Evolutionary conservation across 2,113 vertebrate species (phyloP), one percentile per base, ranked within the genome.

Genomic region (Greenwoodochromis staneri): DNA sequence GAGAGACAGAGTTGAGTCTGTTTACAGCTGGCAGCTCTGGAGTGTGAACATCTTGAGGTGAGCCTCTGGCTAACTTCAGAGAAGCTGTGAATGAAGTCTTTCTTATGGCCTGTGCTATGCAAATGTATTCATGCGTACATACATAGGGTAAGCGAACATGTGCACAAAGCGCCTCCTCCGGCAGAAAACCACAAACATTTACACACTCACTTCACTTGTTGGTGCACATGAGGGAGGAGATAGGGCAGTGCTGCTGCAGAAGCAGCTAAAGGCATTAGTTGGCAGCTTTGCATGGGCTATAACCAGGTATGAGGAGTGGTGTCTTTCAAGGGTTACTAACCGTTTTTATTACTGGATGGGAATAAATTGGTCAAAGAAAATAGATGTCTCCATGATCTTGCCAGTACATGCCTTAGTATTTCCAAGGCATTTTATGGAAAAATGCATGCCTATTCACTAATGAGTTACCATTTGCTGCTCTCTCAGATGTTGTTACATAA

Each of bases 21-120:
- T 94, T 93, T 91, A 91, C 89, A 90, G 87, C 87, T 90, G 91
- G 93, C 91, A 90, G 81, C 89, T 89, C 66, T 34, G 84, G 69
- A 89, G 86, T 91, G 90, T 86, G 88, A 89, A 94, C 93, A 93
- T 93, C 85, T 89, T 90, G 83, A 94, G 85, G 81, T 92, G 87
- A 93, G 87, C 84, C 69, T 90, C 90, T 91, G 89, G 91, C 89
- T 90, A 91, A 88, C 84, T 82, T 91, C 89, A 91, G 90, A 90
- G 83, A 61, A 76, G 57, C 82, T 40, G 89, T 95, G 93, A 96
- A 95, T 93, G 89, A 88, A 86, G 53, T 88, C 91, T 94, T 94
- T 96, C 93, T 94, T 83, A 93, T 84, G 82, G 88, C 63, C 87
- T 38, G 69, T 12, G 31, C 91, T 69, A 92, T 88, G 88, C 88